Evolutionary conservation across 2,113 vertebrate species (phyloP), one percentile per base, ranked within the genome.

Genomic region (Proterorhinus semilunaris): DNA sequence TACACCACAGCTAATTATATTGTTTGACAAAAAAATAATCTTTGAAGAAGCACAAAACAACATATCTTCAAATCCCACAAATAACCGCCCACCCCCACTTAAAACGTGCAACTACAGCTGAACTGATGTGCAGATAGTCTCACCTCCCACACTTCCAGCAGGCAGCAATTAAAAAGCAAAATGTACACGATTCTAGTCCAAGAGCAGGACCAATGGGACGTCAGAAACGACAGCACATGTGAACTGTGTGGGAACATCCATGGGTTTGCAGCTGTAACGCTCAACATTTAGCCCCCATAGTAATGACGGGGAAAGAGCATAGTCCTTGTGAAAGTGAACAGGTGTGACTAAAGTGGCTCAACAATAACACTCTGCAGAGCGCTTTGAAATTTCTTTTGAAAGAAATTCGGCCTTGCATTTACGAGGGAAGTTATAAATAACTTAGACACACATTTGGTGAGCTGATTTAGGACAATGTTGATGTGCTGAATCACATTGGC

Each of bases 261-360:
- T 59, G 21, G 53, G 51, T 54, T 46, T 68, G 50, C 83, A 88
- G 75, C 84, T 85, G 83, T 71, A 75, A 63, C 8, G 51, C 21
- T 45, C 49, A 76, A 64, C 12, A 71, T 15, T 49, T 65, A 65
- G 73, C 10, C 53, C 13, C 51, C 27, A 50, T 46, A 46, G 9
- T 13, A 8, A 11, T 48, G 47, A 43, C 47, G 45, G 8, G 36
- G 13, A 17, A 27, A 49, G 21, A 65, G 4, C 42, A 2, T 1
- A 6, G 42, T 16, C 59, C 36, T n/a, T 58, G 57, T 66, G 65
- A 64, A 75, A 58, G 15, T 42, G 36, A 11, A 46, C 48, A 66
- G 15, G 13, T 78, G 51, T 68, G 62, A 74, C 45, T 66, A 36
- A 36, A 36, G 27, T 36, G 9, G 1, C n/a, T 72, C 4, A 47